Evolutionary conservation across 2,797 vertebrate genomes (phyloP), one percentile per base, ranked within the genome.

Genomic region (Hydrolagus colliei): DNA sequence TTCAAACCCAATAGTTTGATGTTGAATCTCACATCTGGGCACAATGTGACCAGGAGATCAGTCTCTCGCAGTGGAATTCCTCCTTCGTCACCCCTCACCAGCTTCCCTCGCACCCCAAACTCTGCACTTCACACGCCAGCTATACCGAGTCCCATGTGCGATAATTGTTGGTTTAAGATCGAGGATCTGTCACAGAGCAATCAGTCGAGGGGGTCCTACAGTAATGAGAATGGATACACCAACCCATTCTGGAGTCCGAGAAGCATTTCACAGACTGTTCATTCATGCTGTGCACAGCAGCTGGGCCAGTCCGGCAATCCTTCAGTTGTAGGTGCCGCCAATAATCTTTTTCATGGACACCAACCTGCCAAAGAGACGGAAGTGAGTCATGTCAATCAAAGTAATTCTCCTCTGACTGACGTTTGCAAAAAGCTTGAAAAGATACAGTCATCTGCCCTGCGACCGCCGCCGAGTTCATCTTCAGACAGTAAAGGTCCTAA

Each of bases 1-100:
- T 95, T 95, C 41, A 95, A 94, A 89, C 94, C 97, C 79, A 98
- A 97, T 67, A 96, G 96, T 65, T 93, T 99, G 86, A 98, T 96
- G 88, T 92, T 98, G 88, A 95, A 91, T 73, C 92, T 97, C 67
- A 92, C 95, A 85, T 93, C 92, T 5, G 89, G 94, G 87, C 93
- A 92, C 86, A 96, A 96, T 52, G 90, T 93, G 76, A 94, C 95
- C 86, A 96, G 94, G 84, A 91, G 91, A 32, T 89, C 96, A 27
- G 92, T 91, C 62, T 94, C 94, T 3, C 86, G 89, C 82, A 96
- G 94, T 90, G 94, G 87, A 87, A 94, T 93, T 86, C 93, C 96
- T 0, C 90, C 96, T 22, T 94, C 97, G 0, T 96, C 96, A 73
- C 95, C 97, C 88, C 91, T 94, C 82, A 91, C 94, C 86, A 94